phyloP scores from a whole-genome alignment of 1,140 invertebrate species.

The Drosophila truncata region DNA sequence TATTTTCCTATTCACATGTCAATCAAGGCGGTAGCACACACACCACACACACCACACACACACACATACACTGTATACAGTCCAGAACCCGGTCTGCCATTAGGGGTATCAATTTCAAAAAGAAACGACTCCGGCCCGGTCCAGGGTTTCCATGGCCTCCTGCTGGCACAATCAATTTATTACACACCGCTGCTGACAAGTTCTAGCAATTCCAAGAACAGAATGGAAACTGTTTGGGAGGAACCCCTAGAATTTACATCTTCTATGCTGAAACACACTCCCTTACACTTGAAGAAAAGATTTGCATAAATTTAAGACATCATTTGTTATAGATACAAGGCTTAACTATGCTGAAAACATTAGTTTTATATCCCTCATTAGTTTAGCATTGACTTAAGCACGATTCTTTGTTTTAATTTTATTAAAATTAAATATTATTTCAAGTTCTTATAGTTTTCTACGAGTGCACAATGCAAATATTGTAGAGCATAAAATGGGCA shows the following conservation, averaged over 20 bases:
- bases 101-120: conserved; percentile 78
- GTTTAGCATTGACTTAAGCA: not conserved
- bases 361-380: not conserved
- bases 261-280: conserved; percentile 8
- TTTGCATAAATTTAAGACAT: not conserved
- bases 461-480: conserved; percentile 81
- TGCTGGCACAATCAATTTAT: conserved; percentile 80
- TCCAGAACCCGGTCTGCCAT: conserved; percentile 39
- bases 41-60: conserved; percentile 19
- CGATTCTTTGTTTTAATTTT: too few species aligned
- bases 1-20: conserved; percentile 79
- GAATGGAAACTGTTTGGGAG: conserved; percentile 7
- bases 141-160: conserved; percentile 38
- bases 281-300: conserved; percentile 20
- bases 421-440: not conserved
- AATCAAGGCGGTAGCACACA: conserved; percentile 63
- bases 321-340: not conserved
- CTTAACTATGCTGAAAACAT: not conserved
- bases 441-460: too few species aligned
- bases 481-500: conserved; percentile 72
- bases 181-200: conserved; percentile 76
- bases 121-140: conserved; percentile 34
- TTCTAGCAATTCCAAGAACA: conserved; percentile 58
- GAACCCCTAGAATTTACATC: conserved; percentile 47
- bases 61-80: conserved; percentile 15